Evolutionary conservation across 2,113 vertebrate species (phyloP), one percentile per base, ranked within the genome.

Genomic region (Microcebus tavaratra): DNA sequence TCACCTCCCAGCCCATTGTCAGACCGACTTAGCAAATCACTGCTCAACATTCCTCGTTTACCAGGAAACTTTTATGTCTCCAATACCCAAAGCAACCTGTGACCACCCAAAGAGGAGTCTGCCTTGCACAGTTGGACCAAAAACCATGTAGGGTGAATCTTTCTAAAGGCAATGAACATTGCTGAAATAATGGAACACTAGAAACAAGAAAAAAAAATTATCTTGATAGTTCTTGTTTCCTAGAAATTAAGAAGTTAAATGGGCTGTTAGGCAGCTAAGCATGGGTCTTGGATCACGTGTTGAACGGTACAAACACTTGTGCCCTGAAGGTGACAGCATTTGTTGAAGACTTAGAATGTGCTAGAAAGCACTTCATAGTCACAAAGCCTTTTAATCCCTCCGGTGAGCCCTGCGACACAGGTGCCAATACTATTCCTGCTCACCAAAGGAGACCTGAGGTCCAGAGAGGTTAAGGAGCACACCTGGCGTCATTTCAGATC

Each of bases 1-100:
- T 27, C 8, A 5, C n/a, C 17, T 13, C 8, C 18, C 50, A 70
- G 42, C 7, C 0, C 29, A 0, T 42, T 79, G 73, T n/a, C n/a
- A 63, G 39, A 36, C 27, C 55, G 11, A 84, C 6, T 76, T 13
- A 72, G 34, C 10, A 61, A 5, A 5, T 42, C 7, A 18, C 18
- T 9, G 53, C n/a, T 76, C 45, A 76, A 5, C 65, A 61, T 17
- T 67, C 27, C 27, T 63, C 21, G 3, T 53, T 39, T 78, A 42
- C 25, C 12, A 20, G 39, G 34, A 65, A 70, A 23, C 6, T 55
- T 85, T 48, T 27, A 68, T 5, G 6, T 87, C 57, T 11, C 14
- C 25, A 23, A 17, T 8, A 50, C n/a, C 18, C 1, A 1, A 39
- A 39, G 59, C 10, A 70, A 53, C 11, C 2, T 50, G 20, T 13